Evolutionary conservation across 2,113 vertebrate species (phyloP).

Genomic region (Mungos mungo): DNA sequence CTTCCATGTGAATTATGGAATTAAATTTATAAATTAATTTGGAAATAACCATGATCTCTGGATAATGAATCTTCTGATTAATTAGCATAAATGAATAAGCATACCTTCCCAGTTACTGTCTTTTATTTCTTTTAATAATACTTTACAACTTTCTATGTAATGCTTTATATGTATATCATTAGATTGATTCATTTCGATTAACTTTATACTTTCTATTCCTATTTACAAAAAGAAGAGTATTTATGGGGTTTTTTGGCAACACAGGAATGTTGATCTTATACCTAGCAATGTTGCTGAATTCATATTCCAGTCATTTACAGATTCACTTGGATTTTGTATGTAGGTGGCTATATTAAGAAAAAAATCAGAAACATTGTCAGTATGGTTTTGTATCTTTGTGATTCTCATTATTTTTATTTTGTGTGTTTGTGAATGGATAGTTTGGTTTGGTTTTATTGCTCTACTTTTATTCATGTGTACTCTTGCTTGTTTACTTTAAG

Average conservation of each 20-base stretch:
- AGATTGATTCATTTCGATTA: not conserved
- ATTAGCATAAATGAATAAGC: slow-evolving; percentile 13
- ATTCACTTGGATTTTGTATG: not conserved
- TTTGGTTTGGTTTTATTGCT: not conserved
- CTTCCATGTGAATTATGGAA: not conserved
- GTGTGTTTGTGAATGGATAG: not conserved
- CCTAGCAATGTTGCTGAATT: not conserved
- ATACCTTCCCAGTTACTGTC: not conserved
- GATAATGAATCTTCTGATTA: not conserved
- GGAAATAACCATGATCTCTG: not conserved
- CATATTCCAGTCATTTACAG: not conserved
- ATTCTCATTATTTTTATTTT: not conserved
- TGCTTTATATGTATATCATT: not conserved
- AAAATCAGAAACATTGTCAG: not conserved
- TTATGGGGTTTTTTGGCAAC: not conserved
- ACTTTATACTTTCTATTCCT: not conserved
- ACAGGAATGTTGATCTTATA: not conserved
- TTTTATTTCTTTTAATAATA: slow-evolving; percentile 1
- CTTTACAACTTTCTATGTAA: not conserved
- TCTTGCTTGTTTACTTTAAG: not conserved
- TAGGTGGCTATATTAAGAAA: slow-evolving; percentile 8
- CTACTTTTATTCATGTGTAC: not conserved
- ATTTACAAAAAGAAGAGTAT: not conserved
- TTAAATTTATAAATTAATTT: slow-evolving; percentile 3
- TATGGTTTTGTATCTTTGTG: not conserved